phyloP scores from a whole-genome alignment of 2,888 invertebrate species.

The Tiphia femorata region DNA sequence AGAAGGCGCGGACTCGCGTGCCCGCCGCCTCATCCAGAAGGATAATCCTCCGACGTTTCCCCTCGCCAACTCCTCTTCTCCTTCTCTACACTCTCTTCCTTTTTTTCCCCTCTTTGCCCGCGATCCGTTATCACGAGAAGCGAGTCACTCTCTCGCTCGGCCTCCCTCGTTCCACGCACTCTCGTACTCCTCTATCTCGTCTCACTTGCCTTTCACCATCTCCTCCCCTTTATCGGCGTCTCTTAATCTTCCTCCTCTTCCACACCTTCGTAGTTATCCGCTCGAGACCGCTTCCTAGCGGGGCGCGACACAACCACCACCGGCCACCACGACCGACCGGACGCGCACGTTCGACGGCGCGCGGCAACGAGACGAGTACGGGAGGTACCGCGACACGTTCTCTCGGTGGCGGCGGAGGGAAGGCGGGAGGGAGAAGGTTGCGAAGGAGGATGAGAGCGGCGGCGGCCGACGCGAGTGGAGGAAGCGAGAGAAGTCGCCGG shows the following conservation, averaged over 20 bases:
- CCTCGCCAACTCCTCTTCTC: conserved; percentile 23
- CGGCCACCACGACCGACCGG: conserved; percentile 34
- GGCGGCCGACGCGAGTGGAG: conserved; percentile 3
- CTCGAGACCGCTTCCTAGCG: background rate
- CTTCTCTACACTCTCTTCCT: conserved; percentile 25
- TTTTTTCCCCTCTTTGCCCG: conserved; percentile 4
- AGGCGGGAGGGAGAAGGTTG: conserved; percentile 29
- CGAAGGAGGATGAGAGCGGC: conserved; percentile 15
- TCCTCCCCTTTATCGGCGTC: background rate
- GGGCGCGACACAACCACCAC: too few species aligned
- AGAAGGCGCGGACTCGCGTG: conserved; percentile 23
- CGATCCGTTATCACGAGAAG: too few species aligned
- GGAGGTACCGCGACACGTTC: conserved; percentile 32
- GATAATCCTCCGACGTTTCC: too few species aligned
- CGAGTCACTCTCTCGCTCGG: too few species aligned
- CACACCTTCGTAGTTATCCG: background rate
- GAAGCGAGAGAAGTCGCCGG: background rate
- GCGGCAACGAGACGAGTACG: conserved; percentile 47
- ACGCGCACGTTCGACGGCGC: conserved; percentile 42
- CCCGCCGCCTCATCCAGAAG: too few species aligned
- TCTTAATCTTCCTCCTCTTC: conserved; percentile 1
- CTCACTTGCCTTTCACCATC: conserved; percentile 8
- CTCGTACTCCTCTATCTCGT: too few species aligned
- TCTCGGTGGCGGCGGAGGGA: conserved; percentile 13
- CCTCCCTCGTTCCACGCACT: too few species aligned